Percentiles rank a stretch among this genome's conserved stretches.
Evolutionary conservation across 2,797 vertebrate genomes (phyloP).

Genomic region (Myoxocephalus aenaeus): DNA sequence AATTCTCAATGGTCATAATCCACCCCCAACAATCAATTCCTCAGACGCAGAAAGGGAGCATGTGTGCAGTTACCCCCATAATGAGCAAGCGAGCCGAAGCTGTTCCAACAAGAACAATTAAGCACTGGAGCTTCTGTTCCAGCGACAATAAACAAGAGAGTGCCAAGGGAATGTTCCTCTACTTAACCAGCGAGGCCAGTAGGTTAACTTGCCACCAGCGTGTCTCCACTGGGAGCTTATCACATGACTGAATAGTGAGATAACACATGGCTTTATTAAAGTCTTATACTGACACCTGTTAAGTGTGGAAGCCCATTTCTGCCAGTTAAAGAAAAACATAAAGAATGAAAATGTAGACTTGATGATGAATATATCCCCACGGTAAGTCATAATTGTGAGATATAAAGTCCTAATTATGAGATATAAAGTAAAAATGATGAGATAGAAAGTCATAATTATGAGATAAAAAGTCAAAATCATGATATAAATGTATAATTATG

Average conservation of each 20-base stretch:
- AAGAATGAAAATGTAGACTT: too few species aligned
- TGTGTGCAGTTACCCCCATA: constrained; percentile 29
- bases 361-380: too few species aligned
- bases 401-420: too few species aligned
- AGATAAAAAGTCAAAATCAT: too few species aligned
- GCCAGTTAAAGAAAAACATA: too few species aligned
- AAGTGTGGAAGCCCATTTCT: too few species aligned
- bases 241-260: background rate
- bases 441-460: too few species aligned
- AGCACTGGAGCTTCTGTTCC: constrained; percentile 23
- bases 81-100: constrained; percentile 26
- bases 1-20: constrained; percentile 68
- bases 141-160: constrained; percentile 34
- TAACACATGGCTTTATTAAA: background rate
- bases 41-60: constrained; percentile 19
- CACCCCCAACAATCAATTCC: constrained; percentile 58
- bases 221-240: background rate
- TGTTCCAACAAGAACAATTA: background rate
- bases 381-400: too few species aligned
- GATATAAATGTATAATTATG: too few species aligned
- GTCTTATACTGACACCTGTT: background rate
- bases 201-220: background rate
- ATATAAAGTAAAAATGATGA: too few species aligned
- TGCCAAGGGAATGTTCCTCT: background rate
- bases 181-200: background rate